Percentiles rank a stretch among this genome's conserved stretches.
These are phyloP conservation scores for Cromileptes altivelis DNA, from an alignment of 2,113 vertebrate genomes.

Conservation along the genomic window DNA sequence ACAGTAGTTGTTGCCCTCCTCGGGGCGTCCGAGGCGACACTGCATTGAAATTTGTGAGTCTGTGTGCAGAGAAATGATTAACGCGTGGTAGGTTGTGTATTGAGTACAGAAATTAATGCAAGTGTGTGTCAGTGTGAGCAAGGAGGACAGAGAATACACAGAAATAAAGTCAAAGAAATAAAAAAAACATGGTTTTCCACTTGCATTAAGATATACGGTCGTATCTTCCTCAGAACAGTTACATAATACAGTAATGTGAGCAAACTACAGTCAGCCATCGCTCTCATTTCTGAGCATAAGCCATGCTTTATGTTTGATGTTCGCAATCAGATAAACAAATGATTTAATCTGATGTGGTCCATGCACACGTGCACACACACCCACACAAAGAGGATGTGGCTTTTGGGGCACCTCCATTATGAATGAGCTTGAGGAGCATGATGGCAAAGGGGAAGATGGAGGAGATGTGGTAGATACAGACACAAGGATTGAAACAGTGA, in stretches of 20 bases:
- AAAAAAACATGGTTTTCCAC: neutral
- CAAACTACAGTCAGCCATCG: neutral
- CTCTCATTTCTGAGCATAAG: neutral
- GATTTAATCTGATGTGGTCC: neutral
- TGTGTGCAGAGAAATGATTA: constrained; percentile 25
- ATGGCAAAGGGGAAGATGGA: neutral
- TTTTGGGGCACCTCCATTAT: constrained; percentile 50
- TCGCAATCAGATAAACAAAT: neutral
- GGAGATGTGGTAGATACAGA: neutral
- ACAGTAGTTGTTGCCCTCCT: constrained; percentile 18
- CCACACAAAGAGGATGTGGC: constrained; percentile 1
- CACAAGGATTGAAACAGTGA: neutral
- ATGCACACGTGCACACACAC: constrained; percentile 2
- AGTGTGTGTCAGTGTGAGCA: constrained; percentile 1
- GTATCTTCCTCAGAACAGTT: neutral
- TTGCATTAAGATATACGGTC: neutral
- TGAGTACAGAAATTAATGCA: neutral
- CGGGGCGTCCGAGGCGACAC: constrained; percentile 14
- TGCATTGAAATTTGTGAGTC: neutral
- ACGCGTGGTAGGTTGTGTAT: neutral
- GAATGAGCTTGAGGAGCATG: constrained; percentile 33
- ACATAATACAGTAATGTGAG: neutral
- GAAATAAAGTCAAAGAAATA: neutral
- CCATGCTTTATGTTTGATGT: neutral
- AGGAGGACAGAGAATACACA: neutral